Base-by-base conservation (phyloP, 2,888 invertebrate species). In the Drosophila setosimentum region DNA sequence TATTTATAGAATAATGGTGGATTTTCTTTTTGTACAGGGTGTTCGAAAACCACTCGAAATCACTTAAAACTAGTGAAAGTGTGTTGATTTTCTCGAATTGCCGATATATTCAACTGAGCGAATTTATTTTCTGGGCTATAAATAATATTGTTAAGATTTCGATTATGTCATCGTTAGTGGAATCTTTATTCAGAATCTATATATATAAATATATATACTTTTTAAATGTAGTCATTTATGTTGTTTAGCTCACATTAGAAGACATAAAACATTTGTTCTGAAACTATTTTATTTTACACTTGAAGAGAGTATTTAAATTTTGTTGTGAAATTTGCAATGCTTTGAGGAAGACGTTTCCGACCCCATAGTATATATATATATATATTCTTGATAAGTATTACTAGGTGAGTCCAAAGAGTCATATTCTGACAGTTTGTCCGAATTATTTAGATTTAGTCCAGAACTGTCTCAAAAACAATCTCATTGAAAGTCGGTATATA, bases 1-100 rank as follows among this genome's bases (percentile, higher is more conserved):
- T 51, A 35, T 61, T 60, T 32, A 48, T 61, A 54, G 53, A 48
- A 8, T 7, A 18, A n/a, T 37, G 54, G 63, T 55, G 33, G 49
- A n/a, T 50, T 58, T 37, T 2, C 16, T 32, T 1, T 33, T 18
- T 24, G 6, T 29, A 33, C 7, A 57, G 55, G 27, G 57, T 57
- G 29, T 35, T 62, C 27, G 33, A 2, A 21, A 40, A 10, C 13
- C 13, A n/a, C 21, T 27, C 27, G 13, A 21, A 45, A 24, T 13
- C 35, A 18, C 8, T 2, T 13, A 7, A 18, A 30, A 50, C 11
- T 48, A 33, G n/a, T 51, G 13, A 24, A 21, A 11, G 30, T 53
- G 13, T 2, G 3, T 33, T 33, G n/a, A 32, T 21, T 18, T 35
- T 21, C 16, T 8, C 7, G 3, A 55, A 27, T 37, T n/a, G 7